Evolutionary conservation across 2,888 invertebrate genomes (phyloP).

Genomic region (Sympetrum striolatum): DNA sequence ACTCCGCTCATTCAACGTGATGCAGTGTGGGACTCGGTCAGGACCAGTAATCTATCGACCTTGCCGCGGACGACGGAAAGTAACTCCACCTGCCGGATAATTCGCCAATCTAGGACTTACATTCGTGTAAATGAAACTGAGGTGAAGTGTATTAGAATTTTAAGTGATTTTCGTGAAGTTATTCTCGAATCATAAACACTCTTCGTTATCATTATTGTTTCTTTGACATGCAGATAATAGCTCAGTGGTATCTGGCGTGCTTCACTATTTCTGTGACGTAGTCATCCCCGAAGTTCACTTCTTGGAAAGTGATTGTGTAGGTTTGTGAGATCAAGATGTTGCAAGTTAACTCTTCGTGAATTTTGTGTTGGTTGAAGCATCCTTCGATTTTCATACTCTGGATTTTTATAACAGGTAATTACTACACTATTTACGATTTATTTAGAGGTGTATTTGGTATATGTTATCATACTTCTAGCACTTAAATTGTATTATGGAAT

Average conservation of each 20-base stretch:
- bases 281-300: conserved; percentile 28
- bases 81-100: conserved; percentile 25
- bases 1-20: neutral
- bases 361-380: neutral
- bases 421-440: neutral
- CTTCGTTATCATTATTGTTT: neutral
- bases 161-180: neutral
- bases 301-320: conserved; percentile 38
- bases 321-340: conserved; percentile 36
- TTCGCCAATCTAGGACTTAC: neutral
- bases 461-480: neutral
- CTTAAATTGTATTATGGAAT: neutral
- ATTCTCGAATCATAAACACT: neutral
- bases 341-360: conserved; percentile 20
- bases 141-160: neutral
- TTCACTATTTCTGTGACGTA: conserved; percentile 37
- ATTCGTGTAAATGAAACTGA: conserved; percentile 4
- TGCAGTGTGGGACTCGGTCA: neutral
- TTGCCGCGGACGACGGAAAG: neutral
- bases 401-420: conserved; percentile 23
- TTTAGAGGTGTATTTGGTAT: neutral
- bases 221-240: neutral
- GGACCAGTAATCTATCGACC: conserved; percentile 28
- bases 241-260: neutral
- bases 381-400: neutral